Evolutionary conservation across 1,140 invertebrate species (phyloP).

Genomic region (Diploscapter pachys): DNA sequence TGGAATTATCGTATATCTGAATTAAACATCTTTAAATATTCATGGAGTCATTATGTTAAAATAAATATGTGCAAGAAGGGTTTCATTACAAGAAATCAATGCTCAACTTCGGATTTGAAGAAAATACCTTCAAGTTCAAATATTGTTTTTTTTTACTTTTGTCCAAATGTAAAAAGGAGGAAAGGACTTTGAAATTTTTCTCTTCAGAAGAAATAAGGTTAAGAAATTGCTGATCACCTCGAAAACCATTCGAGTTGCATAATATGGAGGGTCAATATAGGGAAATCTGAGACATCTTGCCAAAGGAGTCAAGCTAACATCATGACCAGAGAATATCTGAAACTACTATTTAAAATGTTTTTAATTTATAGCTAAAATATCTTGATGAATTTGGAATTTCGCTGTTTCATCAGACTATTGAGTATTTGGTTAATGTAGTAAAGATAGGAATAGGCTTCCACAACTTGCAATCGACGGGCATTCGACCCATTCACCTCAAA

Average conservation of each 20-base stretch:
- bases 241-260: slow-evolving; percentile 16
- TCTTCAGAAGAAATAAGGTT: too few relatives aligned
- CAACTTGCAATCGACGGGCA: slow-evolving; percentile 3
- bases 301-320: slow-evolving; percentile 27
- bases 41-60: not conserved
- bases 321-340: slow-evolving; percentile 29
- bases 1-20: slow-evolving; percentile 2
- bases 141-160: slow-evolving; percentile 1
- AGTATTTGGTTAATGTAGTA: not conserved
- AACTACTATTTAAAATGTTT: not conserved
- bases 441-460: slow-evolving; percentile 14
- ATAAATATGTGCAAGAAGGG: not conserved
- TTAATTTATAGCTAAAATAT: slow-evolving; percentile 8
- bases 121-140: not conserved
- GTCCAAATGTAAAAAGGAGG: not conserved
- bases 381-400: slow-evolving; percentile 28
- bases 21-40: not conserved
- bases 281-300: slow-evolving; percentile 23
- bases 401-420: slow-evolving; percentile 3
- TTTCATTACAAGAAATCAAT: too few relatives aligned
- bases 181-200: too few relatives aligned
- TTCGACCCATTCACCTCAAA: slow-evolving; percentile 14
- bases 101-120: too few relatives aligned
- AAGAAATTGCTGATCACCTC: slow-evolving; percentile 18
- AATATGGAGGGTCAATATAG: slow-evolving; percentile 23